Evolutionary conservation across 2,888 invertebrate species (phyloP).

Genomic region (Maniola hyperantus): DNA sequence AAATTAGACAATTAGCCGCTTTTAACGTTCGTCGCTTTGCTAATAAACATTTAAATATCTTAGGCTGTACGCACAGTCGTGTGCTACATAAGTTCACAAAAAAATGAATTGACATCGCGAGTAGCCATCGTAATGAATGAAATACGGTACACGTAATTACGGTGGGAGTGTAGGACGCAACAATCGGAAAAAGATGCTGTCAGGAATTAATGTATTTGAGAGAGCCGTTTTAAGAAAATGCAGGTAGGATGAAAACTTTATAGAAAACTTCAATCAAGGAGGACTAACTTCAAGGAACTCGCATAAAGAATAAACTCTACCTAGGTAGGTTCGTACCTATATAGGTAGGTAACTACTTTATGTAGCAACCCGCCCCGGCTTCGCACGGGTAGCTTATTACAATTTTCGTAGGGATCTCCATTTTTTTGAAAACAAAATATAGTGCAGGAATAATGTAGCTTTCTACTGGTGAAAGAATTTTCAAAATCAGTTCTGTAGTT

Average conservation of each 20-base stretch:
- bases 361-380: no score
- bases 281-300: no score
- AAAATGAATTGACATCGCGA: slow-evolving; percentile 24
- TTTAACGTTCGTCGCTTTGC: not conserved
- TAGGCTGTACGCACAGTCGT: slow-evolving; percentile 16
- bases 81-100: slow-evolving; percentile 27
- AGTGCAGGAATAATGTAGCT: no score
- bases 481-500: no score
- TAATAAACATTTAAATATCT: not conserved
- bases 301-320: no score
- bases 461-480: no score
- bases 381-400: no score
- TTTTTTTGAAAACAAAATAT: no score
- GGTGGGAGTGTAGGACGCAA: not conserved
- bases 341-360: no score
- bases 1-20: not conserved
- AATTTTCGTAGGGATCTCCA: no score
- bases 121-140: slow-evolving; percentile 24
- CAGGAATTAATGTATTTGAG: not conserved
- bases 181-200: not conserved
- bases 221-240: not conserved
- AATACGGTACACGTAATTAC: slow-evolving; percentile 21
- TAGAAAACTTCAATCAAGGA: no score
- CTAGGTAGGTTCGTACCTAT: no score
- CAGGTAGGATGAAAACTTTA: not conserved